Base-by-base conservation (phyloP, 92 coral and sea anemone genomes). In the Isaurus tuberculatus region DNA sequence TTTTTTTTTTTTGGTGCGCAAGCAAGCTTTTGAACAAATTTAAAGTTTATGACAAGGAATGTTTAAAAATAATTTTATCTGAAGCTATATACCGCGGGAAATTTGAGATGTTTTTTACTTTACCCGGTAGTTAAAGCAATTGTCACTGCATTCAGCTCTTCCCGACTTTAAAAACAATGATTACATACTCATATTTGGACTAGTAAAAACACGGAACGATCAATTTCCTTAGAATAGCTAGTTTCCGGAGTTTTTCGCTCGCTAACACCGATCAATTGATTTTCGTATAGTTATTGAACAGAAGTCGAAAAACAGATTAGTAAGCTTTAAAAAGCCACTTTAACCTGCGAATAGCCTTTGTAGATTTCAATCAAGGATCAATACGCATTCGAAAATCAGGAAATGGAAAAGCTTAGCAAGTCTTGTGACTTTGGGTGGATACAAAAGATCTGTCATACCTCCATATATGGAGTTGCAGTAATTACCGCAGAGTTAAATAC, bases 381-480 rank as follows among this genome's bases (percentile, higher is more conserved):
- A 58, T 60, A 77, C 19, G 46, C 8, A 33, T 33, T 17, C 19
- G 32, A 36, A 34, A 58, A 32, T 23, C 82, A 34, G 82, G 82
- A 77, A 77, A 43, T 77, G n/a, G 48, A 22, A 19, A 32, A 15
- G 82, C 82, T 58, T 13, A 58, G 15, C 82, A 22, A 19, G 82
- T 77, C 82, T 77, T 77, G 82, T 77, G 82, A 77, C 82, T 77
- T 58, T 22, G 82, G 82, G 82, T 22, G 82, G 70, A 22, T 40
- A 17, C 49, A 25, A 34, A 0, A 8, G 33, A 70, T 58, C 82
- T 49, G 58, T 77, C 82, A 77, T 31, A 31, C 13, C 69, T 67
- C 82, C 82, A 77, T 55, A 77, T 77, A 58, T 57, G 68, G 82
- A 25, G 48, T 7, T 19, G 4, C 30, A 58, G 14, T 42, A 33